Evolutionary conservation across 1,140 invertebrate species (phyloP), one percentile per base, ranked within the genome.

Genomic region (Drosophila paulistorum): DNA sequence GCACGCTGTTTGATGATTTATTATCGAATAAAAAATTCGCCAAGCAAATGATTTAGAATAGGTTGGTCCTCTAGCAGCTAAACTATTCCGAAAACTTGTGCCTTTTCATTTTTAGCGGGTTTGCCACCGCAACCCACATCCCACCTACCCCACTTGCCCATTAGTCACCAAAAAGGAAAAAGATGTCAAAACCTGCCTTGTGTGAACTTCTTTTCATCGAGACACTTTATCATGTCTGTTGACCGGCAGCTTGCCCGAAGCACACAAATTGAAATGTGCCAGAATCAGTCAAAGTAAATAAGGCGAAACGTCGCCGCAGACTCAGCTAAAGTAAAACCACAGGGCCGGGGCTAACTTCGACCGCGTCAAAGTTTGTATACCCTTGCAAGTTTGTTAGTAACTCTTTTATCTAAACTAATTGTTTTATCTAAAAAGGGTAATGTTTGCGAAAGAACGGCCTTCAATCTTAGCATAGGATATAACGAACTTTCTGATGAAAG

Each of bases 181-280:
- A 67, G 60, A 59, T 66, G 68, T 66, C 64, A 64, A 64, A 64
- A 45, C 54, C 33, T 71, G 54, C 63, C 67, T 71, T 78, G 69
- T 79, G 68, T 73, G 72, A 75, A 75, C 60, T 75, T 69, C 51
- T 42, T 57, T 58, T 42, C 64, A 64, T 35, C 37, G 68, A 68
- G 83, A 89, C 84, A 89, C 83, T 87, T 87, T 89, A 87, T 87
- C 83, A 87, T 83, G 79, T 87, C 82, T 68, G 71, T 70, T 85
- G 81, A 81, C 77, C 73, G 78, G 62, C 70, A 65, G 73, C 65
- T 65, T 54, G 75, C 74, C 75, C 51, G 68, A 57, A 59, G 74
- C 68, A 69, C 73, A 77, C 76, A 87, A 87, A 83, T 87, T 87
- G 83, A 87, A 89, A 83, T 83, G 79, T 83, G 83, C 70, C 79